Evolutionary conservation across 1,140 invertebrate genomes (phyloP), one percentile per base, ranked within the genome.

Genomic region (Ruditapes philippinarum): DNA sequence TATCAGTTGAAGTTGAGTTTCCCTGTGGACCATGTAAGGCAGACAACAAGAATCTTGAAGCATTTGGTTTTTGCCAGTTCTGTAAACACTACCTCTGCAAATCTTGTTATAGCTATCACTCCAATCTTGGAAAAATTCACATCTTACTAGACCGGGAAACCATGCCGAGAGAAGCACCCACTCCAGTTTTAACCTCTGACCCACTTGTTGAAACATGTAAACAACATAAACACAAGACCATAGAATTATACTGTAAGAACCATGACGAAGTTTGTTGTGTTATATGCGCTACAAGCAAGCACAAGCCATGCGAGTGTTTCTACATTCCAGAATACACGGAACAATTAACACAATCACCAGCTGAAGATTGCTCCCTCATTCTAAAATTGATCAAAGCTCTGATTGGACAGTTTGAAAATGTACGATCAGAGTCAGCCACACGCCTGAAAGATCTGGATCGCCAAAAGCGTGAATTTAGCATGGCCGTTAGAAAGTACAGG

Each of bases 231-330:
- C 74, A 88, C 22, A 88, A 88, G 62, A 80, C 74, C 0, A 54
- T 88, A 12, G 85, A 88, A 51, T 76, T 88, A 12, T 88, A 88
- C 76, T 88, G 85, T 54, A 80, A 88, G 22, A 38, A 14, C 22
- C 85, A 88, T 54, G 85, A 88, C 36, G 85, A 88, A 49, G 85
- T 80, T 7, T 88, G 85, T 33, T 88, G 85, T 54, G 85, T 88
- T 36, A 88, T 88, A 45, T 88, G 85, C 54, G 76, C 73, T 12
- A 88, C 85, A 1, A 54, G 40, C 9, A 79, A 70, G 36, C 85
- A 88, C 62, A 88, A 88, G 42, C 38, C 60, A 19, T 88, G 85
- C 33, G 85, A 88, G 4, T 88, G 70, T 40, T 38, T 88, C 17
- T 88, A 88, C 49, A 80, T 88, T 14, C 85, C 85, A 0, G 74